Evolutionary conservation across 2,888 invertebrate species (phyloP).

Genomic region (Napeogenes inachia): DNA sequence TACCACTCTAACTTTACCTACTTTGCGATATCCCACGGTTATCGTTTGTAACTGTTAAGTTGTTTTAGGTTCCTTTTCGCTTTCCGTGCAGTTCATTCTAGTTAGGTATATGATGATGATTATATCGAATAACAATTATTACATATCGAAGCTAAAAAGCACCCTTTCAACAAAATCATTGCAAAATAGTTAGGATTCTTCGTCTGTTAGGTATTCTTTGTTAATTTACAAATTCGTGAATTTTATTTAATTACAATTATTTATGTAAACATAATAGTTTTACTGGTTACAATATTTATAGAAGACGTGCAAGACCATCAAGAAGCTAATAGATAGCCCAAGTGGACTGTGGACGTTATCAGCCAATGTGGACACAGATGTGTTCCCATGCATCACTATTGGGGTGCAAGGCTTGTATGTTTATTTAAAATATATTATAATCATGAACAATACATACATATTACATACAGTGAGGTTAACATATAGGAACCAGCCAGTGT

Average conservation of each 20-base stretch:
- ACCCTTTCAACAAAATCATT: no score
- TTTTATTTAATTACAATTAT: not conserved
- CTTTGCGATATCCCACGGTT: conserved; percentile 33
- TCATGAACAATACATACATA: not conserved
- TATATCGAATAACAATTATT: no score
- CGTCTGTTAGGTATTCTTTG: no score
- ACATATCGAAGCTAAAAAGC: no score
- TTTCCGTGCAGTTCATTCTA: no score
- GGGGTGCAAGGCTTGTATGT: conserved; percentile 1
- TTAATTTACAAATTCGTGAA: not conserved
- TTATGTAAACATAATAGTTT: not conserved
- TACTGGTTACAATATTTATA: not conserved
- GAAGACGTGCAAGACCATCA: conserved; percentile 2
- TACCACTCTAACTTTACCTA: conserved; percentile 34
- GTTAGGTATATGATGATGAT: no score
- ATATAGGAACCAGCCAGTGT: not conserved
- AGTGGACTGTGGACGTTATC: conserved; percentile 41
- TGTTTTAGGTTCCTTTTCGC: no score
- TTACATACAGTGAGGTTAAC: not conserved
- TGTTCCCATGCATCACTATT: conserved; percentile 45
- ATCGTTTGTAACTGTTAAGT: not conserved
- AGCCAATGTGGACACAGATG: conserved; percentile 66
- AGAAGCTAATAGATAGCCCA: conserved; percentile 24
- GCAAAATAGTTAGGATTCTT: no score
- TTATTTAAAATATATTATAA: not conserved